These are phyloP conservation scores for Apotomis turbidana DNA, from an alignment of 2,888 invertebrate species.

Conservation along the genomic window DNA sequence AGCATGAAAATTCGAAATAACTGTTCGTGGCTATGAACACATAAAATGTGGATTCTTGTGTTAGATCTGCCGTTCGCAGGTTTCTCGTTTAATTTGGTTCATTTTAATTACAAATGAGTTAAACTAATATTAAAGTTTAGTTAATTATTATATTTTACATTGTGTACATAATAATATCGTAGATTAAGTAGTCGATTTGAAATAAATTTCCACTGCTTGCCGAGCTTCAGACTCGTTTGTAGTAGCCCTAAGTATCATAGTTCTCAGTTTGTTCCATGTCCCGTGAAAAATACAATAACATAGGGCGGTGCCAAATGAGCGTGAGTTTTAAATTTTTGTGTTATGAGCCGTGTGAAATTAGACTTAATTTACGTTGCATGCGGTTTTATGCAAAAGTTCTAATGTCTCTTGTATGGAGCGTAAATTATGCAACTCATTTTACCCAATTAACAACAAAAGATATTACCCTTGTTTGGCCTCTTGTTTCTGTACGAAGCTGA, in stretches of 20 bases:
- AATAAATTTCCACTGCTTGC: conserved; percentile 59
- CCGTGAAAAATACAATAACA: neutral
- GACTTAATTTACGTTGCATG: too few relatives aligned
- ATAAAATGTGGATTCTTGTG: conserved; percentile 23
- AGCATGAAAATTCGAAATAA: conserved; percentile 11
- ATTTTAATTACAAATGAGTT: conserved; percentile 69
- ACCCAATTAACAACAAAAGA: too few relatives aligned
- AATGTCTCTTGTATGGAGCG: too few relatives aligned
- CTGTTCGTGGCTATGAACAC: conserved; percentile 37
- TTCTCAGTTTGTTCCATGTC: neutral
- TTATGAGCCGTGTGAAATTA: too few relatives aligned
- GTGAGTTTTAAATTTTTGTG: too few relatives aligned
- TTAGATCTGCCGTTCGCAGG: conserved; percentile 41
- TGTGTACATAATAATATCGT: conserved; percentile 69
- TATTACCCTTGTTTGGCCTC: too few relatives aligned
- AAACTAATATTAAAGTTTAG: conserved; percentile 63
- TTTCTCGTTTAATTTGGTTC: conserved; percentile 54
- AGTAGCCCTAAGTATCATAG: neutral
- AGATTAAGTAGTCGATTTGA: conserved; percentile 69
- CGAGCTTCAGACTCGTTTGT: conserved; percentile 47
- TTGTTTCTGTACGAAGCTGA: too few relatives aligned
- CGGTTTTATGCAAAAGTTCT: too few relatives aligned
- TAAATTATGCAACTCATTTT: too few relatives aligned
- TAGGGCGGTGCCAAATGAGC: too few relatives aligned
- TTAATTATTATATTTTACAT: conserved; percentile 66